These are phyloP conservation scores for Anoura caudifer DNA, from an alignment of 2,113 vertebrate genomes.

Conservation along the genomic window DNA sequence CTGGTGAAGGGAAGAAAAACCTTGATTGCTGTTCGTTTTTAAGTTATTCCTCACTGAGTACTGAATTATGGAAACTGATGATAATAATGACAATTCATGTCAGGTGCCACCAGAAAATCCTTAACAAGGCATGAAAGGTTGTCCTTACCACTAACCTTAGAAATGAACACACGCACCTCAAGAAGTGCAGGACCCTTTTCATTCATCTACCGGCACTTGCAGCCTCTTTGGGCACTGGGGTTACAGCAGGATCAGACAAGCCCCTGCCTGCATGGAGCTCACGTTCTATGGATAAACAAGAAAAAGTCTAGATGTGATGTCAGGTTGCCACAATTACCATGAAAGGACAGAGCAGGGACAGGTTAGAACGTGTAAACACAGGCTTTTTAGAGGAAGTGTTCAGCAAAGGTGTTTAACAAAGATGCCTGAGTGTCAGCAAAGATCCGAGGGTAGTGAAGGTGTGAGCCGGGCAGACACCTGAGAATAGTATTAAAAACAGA, in stretches of 20 bases:
- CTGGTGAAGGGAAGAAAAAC: not conserved
- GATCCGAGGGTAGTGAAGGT: no score
- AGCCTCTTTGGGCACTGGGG: not conserved
- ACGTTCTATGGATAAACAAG: no score
- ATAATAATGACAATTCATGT: not conserved
- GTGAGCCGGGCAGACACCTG: not conserved
- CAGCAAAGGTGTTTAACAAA: accelerated
- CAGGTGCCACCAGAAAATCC: not conserved
- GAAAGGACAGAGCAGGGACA: no score
- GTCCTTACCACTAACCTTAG: not conserved
- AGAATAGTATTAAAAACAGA: no score
- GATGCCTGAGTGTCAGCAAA: no score
- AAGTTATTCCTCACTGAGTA: not conserved
- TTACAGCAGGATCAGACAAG: no score
- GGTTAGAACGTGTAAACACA: no score
- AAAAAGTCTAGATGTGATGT: no score
- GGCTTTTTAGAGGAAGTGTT: no score
- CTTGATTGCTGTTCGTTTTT: not conserved
- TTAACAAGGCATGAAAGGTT: not conserved
- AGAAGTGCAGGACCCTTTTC: not conserved
- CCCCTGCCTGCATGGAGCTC: no score
- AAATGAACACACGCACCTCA: accelerated
- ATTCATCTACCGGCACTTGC: not conserved
- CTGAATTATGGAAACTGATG: not conserved
- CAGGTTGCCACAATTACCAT: no score